phyloP scores from a whole-genome alignment of 2,113 vertebrate species.

The Clarias gariepinus region DNA sequence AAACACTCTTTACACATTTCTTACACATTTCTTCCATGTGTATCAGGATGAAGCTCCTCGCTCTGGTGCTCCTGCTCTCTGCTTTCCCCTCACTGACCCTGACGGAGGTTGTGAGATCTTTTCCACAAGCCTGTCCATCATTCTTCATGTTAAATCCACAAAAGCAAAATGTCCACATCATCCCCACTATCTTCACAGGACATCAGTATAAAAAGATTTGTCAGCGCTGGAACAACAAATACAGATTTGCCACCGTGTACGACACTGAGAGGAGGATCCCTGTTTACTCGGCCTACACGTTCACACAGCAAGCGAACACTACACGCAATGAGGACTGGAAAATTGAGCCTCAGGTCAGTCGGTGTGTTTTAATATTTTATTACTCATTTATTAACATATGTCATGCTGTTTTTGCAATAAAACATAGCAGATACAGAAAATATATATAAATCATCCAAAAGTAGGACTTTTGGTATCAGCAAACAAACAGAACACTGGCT shows the following conservation, averaged over 20 bases:
- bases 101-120: not conserved
- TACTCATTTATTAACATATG: no score
- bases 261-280: conserved; percentile 20
- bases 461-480: no score
- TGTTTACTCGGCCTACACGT: conserved; percentile 24
- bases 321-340: not conserved
- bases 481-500: no score
- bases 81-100: not conserved
- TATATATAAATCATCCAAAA: no score
- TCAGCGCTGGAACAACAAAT: not conserved
- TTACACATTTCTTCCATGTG: no score
- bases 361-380: no score
- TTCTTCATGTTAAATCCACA: not conserved
- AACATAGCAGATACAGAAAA: no score
- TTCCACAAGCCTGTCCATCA: not conserved
- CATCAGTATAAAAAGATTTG: not conserved
- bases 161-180: not conserved
- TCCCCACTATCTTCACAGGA: not conserved
- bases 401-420: no score
- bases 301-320: accelerated
- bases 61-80: not conserved
- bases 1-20: no score
- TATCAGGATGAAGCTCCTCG: conserved; percentile 10
- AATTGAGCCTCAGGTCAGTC: conserved; percentile 27
- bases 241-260: conserved; percentile 15